Evolutionary conservation across 2,888 invertebrate species (phyloP).

Genomic region (Adineta ricciae): DNA sequence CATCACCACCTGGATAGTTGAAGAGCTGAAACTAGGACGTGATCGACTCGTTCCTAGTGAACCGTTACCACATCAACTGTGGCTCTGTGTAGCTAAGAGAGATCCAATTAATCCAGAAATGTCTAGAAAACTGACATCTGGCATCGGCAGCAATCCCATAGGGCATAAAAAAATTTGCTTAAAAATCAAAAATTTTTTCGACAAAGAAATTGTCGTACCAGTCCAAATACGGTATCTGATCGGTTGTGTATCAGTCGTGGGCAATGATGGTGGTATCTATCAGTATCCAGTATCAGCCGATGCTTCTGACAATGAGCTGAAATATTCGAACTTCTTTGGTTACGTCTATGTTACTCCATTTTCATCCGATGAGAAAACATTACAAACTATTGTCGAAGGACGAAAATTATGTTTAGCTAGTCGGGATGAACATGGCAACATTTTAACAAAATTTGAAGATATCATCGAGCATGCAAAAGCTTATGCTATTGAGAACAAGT

Average conservation of each 20-base stretch:
- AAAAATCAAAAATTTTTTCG: background rate
- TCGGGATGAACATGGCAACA: background rate
- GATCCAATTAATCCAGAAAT: background rate
- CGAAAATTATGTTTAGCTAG: background rate
- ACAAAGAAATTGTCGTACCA: background rate
- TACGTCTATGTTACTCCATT: background rate
- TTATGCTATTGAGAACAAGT: rapidly evolving
- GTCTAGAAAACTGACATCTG: background rate
- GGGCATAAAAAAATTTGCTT: background rate
- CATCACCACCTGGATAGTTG: background rate
- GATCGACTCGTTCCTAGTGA: background rate
- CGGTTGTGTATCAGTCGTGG: background rate
- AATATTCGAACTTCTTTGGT: background rate
- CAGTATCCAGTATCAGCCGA: background rate
- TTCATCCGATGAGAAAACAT: background rate
- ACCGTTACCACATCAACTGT: background rate
- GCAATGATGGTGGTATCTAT: background rate
- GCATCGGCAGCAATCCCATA: background rate
- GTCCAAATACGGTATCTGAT: background rate
- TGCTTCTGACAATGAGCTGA: background rate
- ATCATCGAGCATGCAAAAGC: background rate
- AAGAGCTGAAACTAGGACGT: background rate
- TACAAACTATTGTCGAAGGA: background rate
- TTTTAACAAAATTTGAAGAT: background rate
- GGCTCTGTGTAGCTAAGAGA: background rate